phyloP scores from a whole-genome alignment of 2,797 vertebrate species.

The Chloroceryle inda region DNA sequence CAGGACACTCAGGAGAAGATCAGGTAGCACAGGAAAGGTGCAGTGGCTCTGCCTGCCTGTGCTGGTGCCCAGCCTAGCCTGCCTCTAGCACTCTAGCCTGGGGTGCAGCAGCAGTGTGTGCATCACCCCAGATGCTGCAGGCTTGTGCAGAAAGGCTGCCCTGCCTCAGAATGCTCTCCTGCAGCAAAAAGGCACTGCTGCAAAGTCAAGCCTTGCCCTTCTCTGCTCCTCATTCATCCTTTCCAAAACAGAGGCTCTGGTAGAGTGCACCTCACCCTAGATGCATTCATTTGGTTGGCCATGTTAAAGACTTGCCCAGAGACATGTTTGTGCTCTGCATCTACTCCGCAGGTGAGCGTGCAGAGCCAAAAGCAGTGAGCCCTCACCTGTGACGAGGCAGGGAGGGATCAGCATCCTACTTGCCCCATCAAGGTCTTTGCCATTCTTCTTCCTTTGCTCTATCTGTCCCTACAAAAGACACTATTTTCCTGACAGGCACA shows the following conservation, averaged over 20 bases:
- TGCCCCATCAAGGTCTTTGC: not conserved
- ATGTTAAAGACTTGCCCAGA: accelerated
- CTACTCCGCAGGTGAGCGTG: accelerated
- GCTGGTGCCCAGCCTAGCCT: accelerated
- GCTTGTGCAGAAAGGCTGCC: accelerated
- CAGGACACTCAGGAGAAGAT: not conserved
- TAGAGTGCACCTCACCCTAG: accelerated
- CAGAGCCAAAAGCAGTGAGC: no score
- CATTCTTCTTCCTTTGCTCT: not conserved
- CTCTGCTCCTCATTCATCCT: not conserved
- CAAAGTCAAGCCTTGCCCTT: not conserved
- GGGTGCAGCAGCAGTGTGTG: not conserved
- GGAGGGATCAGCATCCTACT: not conserved
- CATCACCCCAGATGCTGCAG: not conserved
- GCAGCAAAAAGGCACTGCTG: not conserved
- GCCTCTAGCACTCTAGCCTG: not conserved
- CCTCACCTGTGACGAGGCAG: accelerated
- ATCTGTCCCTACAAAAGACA: not conserved
- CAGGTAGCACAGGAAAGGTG: not conserved
- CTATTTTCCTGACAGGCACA: not conserved
- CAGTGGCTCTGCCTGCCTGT: not conserved
- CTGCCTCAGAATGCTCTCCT: accelerated
- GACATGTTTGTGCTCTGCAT: accelerated
- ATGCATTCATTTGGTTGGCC: not conserved
- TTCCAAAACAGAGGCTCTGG: not conserved